These are phyloP conservation scores for Brachypodius melanocephalos DNA, from an alignment of 2,113 vertebrate genomes.

Conservation along the genomic window DNA sequence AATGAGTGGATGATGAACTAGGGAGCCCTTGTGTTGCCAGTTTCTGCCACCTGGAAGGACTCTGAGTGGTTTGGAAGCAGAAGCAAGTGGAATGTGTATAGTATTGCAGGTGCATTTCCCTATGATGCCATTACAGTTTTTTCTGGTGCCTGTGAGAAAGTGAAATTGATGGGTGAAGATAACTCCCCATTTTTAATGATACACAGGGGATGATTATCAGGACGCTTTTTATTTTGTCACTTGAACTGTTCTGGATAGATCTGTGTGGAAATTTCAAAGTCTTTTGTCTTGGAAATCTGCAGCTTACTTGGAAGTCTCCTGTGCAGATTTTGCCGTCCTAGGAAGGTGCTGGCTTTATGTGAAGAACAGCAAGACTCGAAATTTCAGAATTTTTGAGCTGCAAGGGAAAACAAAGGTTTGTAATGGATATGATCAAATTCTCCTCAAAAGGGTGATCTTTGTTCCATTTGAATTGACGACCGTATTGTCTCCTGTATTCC, in stretches of 20 bases:
- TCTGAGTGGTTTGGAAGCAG: background rate
- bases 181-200: background rate
- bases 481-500: background rate
- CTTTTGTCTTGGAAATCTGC: background rate
- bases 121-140: rapidly evolving
- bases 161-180: background rate
- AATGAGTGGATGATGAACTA: background rate
- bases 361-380: background rate
- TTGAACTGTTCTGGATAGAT: background rate
- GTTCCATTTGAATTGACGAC: background rate
- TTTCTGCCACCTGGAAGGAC: background rate
- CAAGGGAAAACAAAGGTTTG: background rate
- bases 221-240: background rate
- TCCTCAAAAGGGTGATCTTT: background rate
- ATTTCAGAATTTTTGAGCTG: background rate
- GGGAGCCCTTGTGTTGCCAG: background rate
- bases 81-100: background rate
- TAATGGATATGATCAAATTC: background rate
- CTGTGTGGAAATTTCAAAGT: background rate
- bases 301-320: background rate
- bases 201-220: background rate
- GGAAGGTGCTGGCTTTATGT: background rate
- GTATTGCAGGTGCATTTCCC: background rate
- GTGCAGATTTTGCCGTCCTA: background rate
- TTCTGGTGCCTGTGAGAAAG: background rate